These are phyloP conservation scores for Brachionus rotundiformis DNA, from an alignment of 1,140 invertebrate species.

Conservation along the genomic window DNA sequence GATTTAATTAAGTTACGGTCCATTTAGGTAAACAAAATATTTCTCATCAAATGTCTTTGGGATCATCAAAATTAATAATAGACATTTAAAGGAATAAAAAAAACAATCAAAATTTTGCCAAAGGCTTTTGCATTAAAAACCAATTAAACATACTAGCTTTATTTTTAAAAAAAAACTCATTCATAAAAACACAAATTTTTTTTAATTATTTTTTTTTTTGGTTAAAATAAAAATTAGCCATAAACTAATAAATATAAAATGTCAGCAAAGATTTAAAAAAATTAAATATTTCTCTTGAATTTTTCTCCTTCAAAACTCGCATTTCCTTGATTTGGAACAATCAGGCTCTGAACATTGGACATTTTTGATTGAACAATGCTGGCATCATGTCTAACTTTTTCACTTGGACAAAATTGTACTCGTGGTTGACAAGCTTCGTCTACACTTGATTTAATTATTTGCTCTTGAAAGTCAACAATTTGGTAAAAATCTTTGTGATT, in stretches of 20 bases:
- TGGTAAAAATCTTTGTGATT: slow-evolving; percentile 31
- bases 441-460: not conserved
- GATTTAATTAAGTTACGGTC: not conserved
- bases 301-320: slow-evolving; percentile 20
- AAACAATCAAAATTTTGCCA: slow-evolving; percentile 4
- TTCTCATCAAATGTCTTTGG: slow-evolving; percentile 21
- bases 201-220: not conserved
- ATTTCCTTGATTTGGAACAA: not conserved
- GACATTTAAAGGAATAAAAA: not conserved
- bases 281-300: slow-evolving; percentile 28
- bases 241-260: slow-evolving; percentile 9
- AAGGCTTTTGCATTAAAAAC: not conserved
- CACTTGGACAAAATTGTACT: not conserved
- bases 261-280: not conserved
- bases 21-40: not conserved
- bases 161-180: not conserved
- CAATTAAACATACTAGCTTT: slow-evolving; percentile 12
- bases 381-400: not conserved
- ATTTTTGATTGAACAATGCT: not conserved
- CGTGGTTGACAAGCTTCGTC: not conserved
- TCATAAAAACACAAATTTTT: slow-evolving; percentile 9
- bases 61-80: slow-evolving; percentile 24
- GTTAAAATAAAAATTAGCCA: not conserved
- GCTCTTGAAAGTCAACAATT: slow-evolving; percentile 26
- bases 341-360: slow-evolving; percentile 16